Evolutionary conservation across 2,888 invertebrate genomes (phyloP).

Genomic region (Oxytorus armatus): DNA sequence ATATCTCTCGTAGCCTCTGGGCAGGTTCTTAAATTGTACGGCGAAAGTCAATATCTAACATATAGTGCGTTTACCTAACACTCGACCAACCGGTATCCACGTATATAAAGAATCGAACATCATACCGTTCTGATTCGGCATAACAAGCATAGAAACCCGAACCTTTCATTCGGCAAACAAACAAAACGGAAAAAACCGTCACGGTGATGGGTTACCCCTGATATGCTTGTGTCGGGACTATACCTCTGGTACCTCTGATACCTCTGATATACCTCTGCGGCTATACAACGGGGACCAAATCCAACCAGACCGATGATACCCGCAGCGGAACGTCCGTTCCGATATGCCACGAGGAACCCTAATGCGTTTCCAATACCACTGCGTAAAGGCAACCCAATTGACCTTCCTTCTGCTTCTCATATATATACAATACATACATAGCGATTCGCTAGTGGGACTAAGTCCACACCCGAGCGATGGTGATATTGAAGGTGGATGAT

Average conservation of each 20-base stretch:
- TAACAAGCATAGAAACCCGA: slow-evolving; percentile 20
- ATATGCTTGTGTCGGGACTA: slow-evolving; percentile 72
- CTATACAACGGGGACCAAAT: too few species aligned
- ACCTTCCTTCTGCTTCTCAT: slow-evolving; percentile 11
- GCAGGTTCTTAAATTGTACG: slow-evolving; percentile 22
- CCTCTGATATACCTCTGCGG: slow-evolving; percentile 63
- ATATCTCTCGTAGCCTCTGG: neutral
- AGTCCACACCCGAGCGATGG: too few species aligned
- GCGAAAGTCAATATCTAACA: neutral
- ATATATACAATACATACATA: neutral
- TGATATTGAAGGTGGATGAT: too few species aligned
- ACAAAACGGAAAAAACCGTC: slow-evolving; percentile 32
- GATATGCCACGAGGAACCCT: slow-evolving; percentile 68
- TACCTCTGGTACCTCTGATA: slow-evolving; percentile 73
- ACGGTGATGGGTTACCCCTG: slow-evolving; percentile 66
- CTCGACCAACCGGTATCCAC: too few species aligned
- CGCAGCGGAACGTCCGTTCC: slow-evolving; percentile 36
- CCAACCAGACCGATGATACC: slow-evolving; percentile 47
- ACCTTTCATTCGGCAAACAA: slow-evolving; percentile 67
- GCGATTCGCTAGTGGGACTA: too few species aligned
- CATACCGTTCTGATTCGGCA: slow-evolving; percentile 36
- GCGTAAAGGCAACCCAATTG: slow-evolving; percentile 68
- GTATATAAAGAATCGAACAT: slow-evolving; percentile 20
- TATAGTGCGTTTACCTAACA: too few species aligned
- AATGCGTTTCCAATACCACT: slow-evolving; percentile 79